Evolutionary conservation across 2,888 invertebrate species (phyloP), one percentile per base, ranked within the genome.

Genomic region (Caenorhabditis japonica): DNA sequence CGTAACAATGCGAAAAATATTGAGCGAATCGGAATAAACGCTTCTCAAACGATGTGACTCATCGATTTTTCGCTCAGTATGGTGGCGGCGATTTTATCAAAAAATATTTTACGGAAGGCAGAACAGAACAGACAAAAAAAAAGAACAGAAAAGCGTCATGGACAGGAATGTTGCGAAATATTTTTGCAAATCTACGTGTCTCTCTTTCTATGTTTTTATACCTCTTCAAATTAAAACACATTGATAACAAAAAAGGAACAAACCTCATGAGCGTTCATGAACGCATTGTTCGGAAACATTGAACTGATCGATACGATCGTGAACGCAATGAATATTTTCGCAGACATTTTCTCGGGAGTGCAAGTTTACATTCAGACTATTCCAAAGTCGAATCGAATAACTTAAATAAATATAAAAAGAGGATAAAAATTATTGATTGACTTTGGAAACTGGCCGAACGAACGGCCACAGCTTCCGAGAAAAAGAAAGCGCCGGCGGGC

Each of bases 181-280:
- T 43, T 39, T 23, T 30, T 10, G 30, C 7, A 30, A 30, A 30
- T 10, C 34, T n/a, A n/a, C n/a, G n/a, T n/a, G n/a, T n/a, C n/a
- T 47, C 47, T 8, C 15, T 47, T n/a, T 44, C 44, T 44, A 44
- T 15, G 10, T 34, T 19, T 15, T 15, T 4, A 3, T 19, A 4
- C 17, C 13, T 43, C 17, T 17, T 19, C 19, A 43, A 10, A 43
- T 21, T 21, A 39, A 15, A 13, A 39, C 7, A n/a, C 39, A 13
- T 5, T 12, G 39, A 12, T 39, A 7, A 39, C 10, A 39, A 12
- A 39, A 33, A 12, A 33, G 33, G 10, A 39, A 44, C 66, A 7
- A 38, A 80, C 82, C 75, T 79, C 72, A 23, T 80, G 82, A 13
- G 82, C 82, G 52, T 82, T 82, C 79, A 80, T 80, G 66, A 82